These are phyloP conservation scores for Pseudopodoces humilis DNA, from an alignment of 2,113 vertebrate species.

Conservation along the genomic window DNA sequence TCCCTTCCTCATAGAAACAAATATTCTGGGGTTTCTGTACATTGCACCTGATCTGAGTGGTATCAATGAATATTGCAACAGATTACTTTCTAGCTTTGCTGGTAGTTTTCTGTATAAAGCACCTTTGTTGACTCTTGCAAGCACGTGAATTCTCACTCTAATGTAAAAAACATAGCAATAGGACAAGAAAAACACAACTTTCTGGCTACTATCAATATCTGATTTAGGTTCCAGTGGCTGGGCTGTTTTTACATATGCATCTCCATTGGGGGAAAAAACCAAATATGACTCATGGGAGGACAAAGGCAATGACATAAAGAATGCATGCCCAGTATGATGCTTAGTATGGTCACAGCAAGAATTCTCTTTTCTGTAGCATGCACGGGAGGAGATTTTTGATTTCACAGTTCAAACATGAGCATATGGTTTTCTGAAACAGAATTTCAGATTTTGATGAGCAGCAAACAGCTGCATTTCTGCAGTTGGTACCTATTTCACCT, in stretches of 20 bases:
- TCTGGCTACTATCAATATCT: background rate
- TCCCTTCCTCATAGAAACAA: background rate
- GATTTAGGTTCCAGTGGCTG: background rate
- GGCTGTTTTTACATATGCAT: background rate
- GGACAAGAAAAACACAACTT: background rate
- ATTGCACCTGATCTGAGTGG: background rate
- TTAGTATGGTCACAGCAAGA: background rate
- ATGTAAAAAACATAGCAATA: background rate
- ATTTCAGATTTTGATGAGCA: background rate
- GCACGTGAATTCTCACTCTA: background rate
- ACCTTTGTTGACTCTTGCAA: background rate
- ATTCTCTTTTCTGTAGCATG: background rate
- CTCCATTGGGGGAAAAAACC: accelerated
- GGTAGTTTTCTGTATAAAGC: background rate
- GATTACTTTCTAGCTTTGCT: background rate
- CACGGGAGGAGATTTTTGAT: background rate
- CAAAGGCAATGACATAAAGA: background rate
- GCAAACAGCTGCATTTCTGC: background rate
- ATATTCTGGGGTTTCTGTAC: background rate
- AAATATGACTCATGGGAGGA: background rate
- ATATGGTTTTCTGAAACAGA: background rate
- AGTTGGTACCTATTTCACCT: background rate
- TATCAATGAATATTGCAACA: background rate
- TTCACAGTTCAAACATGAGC: background rate
- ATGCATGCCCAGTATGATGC: background rate